phyloP scores from a whole-genome alignment of 2,113 vertebrate genomes.

The Cavia porcellus region DNA sequence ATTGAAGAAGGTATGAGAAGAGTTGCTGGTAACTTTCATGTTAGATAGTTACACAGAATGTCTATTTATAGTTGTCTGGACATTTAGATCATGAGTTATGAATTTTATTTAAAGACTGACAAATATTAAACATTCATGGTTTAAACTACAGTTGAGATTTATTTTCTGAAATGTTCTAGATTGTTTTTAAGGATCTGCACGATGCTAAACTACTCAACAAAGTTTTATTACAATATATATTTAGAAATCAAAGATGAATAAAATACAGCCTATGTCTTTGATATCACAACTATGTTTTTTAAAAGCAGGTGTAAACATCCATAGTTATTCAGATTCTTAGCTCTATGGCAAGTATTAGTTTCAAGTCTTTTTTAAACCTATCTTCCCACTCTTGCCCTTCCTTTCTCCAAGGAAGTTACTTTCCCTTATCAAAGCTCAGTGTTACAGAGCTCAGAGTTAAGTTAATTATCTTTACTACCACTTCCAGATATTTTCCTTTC shows the following conservation, averaged over 20 bases:
- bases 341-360: neutral
- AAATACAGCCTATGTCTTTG: neutral
- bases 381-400: neutral
- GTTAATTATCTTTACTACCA: neutral
- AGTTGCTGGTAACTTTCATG: neutral
- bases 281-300: neutral
- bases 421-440: neutral
- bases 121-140: constrained; percentile 42
- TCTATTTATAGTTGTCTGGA: neutral
- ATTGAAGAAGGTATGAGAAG: neutral
- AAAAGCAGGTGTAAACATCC: neutral
- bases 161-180: constrained; percentile 7
- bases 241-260: neutral
- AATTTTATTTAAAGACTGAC: neutral
- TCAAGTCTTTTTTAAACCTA: neutral
- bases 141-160: constrained; percentile 10
- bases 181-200: neutral
- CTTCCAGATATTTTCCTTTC: neutral
- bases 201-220: constrained; percentile 10
- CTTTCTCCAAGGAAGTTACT: neutral
- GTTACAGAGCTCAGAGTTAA: neutral
- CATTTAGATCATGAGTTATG: neutral
- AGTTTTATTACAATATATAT: neutral
- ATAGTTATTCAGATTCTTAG: neutral
- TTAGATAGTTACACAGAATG: neutral